A percentile compares a stretch with the other conserved stretches of the same genome.
These are phyloP conservation scores for Sceloporus undulatus DNA, from an alignment of 2,113 vertebrate species.

Conservation along the genomic window DNA sequence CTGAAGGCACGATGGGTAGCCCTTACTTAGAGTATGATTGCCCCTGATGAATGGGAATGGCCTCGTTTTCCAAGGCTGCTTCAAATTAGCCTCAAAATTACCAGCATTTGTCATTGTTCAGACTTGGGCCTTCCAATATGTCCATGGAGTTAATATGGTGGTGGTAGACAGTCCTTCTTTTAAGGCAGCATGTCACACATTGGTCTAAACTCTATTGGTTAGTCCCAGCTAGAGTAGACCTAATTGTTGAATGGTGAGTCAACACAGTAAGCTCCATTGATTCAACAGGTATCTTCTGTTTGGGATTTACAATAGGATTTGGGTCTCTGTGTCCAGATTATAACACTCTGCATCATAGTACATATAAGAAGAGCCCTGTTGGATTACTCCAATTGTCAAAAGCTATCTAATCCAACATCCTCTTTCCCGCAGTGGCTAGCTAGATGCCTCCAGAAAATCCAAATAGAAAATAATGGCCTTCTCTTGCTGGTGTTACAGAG, in stretches of 20 bases:
- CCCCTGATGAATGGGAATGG: conserved; percentile 46
- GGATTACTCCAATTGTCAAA: not conserved
- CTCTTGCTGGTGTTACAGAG: not conserved
- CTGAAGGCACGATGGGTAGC: conserved; percentile 63
- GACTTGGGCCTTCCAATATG: not conserved
- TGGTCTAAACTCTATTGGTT: no score
- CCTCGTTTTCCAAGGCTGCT: not conserved
- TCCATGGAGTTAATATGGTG: not conserved
- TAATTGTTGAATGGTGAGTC: no score
- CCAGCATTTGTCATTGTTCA: conserved; percentile 2
- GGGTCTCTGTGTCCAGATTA: no score
- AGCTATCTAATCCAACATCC: not conserved
- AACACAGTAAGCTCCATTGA: no score
- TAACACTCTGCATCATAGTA: not conserved
- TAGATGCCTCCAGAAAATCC: not conserved
- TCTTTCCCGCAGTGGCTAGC: not conserved
- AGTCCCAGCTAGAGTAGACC: no score
- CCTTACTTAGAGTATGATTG: conserved; percentile 15
- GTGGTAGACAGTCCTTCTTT: not conserved
- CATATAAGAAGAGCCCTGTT: not conserved
- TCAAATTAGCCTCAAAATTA: not conserved
- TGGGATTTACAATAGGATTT: not conserved
- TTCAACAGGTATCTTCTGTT: no score
- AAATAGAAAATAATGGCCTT: not conserved
- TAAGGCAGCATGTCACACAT: no score